These are phyloP conservation scores for Danio jaintianensis DNA, from an alignment of 2,797 vertebrate genomes.

Conservation along the genomic window DNA sequence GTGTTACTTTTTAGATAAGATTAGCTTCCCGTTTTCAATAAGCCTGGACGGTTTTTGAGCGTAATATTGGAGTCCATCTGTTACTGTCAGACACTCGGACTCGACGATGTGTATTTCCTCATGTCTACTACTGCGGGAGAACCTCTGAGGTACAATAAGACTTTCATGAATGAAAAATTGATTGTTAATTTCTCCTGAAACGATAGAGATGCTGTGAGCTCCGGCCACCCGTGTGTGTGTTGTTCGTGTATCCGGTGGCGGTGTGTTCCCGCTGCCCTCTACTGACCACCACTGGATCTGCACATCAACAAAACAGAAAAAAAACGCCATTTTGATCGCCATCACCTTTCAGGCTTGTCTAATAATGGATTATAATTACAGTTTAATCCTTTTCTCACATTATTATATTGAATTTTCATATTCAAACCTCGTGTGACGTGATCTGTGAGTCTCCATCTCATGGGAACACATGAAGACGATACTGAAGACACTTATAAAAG, in stretches of 20 bases:
- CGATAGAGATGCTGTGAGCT: conserved; percentile 37
- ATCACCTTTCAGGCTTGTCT: not conserved
- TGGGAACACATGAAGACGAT: not conserved
- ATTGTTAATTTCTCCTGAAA: conserved; percentile 55
- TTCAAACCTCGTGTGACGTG: not conserved
- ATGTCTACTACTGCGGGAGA: conserved; percentile 38
- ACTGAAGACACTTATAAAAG: not conserved
- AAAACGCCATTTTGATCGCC: not conserved
- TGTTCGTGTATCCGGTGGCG: too few species aligned
- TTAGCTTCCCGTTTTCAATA: conserved; percentile 60
- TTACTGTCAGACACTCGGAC: conserved; percentile 58
- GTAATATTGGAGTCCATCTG: conserved; percentile 61
- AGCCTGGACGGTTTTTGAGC: conserved; percentile 55
- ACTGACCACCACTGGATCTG: conserved; percentile 72
- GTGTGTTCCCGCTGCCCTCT: conserved; percentile 76
- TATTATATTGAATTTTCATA: not conserved
- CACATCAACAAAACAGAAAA: conserved; percentile 44
- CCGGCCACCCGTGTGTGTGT: too few species aligned
- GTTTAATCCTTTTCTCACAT: not conserved
- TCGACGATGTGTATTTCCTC: conserved; percentile 49
- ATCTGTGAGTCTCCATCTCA: not conserved
- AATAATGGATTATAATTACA: not conserved
- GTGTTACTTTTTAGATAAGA: conserved; percentile 63
- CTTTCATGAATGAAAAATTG: conserved; percentile 57
- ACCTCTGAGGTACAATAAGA: conserved; percentile 52